Evolutionary conservation across 2,113 vertebrate genomes (phyloP).

Genomic region (Rhadina sibilatrix): DNA sequence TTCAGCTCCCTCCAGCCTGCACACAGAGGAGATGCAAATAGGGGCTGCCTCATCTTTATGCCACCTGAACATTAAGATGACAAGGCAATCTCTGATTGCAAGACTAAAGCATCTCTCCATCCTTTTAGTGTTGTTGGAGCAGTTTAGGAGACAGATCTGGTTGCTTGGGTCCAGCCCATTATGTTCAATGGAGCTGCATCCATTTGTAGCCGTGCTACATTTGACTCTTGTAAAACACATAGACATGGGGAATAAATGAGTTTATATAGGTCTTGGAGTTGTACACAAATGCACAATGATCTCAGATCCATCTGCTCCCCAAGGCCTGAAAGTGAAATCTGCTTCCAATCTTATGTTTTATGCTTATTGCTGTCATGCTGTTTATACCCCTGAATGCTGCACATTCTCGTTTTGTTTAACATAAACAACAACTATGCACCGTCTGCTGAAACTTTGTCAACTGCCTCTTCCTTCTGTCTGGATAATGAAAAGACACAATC

Average conservation of each 20-base stretch:
- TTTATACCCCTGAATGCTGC: conserved; percentile 63
- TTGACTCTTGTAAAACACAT: conserved; percentile 35
- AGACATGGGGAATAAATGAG: conserved; percentile 24
- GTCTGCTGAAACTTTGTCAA: conserved; percentile 69
- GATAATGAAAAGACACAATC: conserved; percentile 64
- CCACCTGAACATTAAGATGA: conserved; percentile 36
- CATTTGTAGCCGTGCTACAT: background rate
- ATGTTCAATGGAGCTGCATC: conserved; percentile 14
- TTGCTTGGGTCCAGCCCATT: conserved; percentile 38
- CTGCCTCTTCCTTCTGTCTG: conserved; percentile 67
- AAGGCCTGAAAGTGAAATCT: conserved; percentile 64
- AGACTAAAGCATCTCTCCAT: background rate
- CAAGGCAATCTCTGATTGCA: background rate
- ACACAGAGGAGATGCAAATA: background rate
- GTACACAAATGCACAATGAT: conserved; percentile 62
- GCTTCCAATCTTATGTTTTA: conserved; percentile 66
- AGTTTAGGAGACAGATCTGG: conserved; percentile 11
- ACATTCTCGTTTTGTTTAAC: conserved; percentile 69
- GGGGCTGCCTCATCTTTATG: conserved; percentile 21
- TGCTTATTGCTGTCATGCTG: conserved; percentile 66
- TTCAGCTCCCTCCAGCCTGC: background rate
- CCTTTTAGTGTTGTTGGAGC: background rate
- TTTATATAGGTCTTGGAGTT: conserved; percentile 48
- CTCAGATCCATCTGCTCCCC: conserved; percentile 63
- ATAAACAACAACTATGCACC: conserved; percentile 70